A percentile compares a stretch with the other conserved stretches of the same genome.
Conservation (phyloP, 2,113 vertebrate genomes). For the Dissostichus mawsoni region DNA sequence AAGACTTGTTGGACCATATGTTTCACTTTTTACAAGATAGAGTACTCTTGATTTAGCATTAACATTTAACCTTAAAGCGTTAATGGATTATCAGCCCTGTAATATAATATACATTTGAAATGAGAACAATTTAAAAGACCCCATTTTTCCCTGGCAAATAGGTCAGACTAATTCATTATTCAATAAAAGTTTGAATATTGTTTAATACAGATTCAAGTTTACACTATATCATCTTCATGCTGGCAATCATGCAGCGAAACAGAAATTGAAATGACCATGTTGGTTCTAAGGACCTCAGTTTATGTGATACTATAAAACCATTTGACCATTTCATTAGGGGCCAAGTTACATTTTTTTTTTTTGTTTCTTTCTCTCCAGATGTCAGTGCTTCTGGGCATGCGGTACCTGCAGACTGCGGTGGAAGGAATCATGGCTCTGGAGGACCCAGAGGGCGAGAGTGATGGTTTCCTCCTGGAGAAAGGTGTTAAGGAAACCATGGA, state of each 20-base stretch:
- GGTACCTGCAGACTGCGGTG: slow-evolving; percentile 89
- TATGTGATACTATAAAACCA: not conserved
- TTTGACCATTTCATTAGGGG: not conserved
- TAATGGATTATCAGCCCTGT: not conserved
- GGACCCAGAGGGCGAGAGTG: slow-evolving; percentile 82
- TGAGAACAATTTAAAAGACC: too few species aligned
- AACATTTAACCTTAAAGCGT: not conserved
- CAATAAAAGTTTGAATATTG: not conserved
- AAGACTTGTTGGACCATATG: not conserved
- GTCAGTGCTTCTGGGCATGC: slow-evolving; percentile 84
- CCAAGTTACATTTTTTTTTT: not conserved
- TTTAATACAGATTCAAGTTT: not conserved
- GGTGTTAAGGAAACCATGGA: slow-evolving; percentile 84
- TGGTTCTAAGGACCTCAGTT: not conserved
- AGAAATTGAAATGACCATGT: not conserved
- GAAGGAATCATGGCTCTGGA: slow-evolving; percentile 83
- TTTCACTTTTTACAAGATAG: not conserved
- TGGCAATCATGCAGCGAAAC: not conserved
- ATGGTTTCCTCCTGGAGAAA: slow-evolving; percentile 88
- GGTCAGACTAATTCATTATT: not conserved
- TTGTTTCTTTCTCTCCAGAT: slow-evolving; percentile 72
- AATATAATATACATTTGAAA: not conserved
- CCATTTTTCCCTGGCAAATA: too few species aligned
- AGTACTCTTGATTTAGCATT: not conserved
- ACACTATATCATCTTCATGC: not conserved